Evolutionary conservation across 2,888 invertebrate species (phyloP).

Genomic region (Watsonalla cultraria): DNA sequence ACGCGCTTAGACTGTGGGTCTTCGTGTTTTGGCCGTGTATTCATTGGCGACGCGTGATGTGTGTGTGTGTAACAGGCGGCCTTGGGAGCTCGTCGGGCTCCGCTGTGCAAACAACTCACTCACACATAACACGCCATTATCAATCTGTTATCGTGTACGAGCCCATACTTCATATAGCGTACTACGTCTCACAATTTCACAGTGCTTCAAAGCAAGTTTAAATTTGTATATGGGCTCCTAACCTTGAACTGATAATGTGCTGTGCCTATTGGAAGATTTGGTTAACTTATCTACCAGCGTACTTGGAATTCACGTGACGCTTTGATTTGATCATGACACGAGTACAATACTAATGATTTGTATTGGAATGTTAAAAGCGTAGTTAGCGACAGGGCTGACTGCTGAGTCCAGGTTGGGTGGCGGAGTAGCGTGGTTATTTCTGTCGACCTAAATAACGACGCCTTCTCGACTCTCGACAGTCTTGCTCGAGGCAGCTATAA

Average conservation of each 20-base stretch:
- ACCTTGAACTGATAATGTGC: constrained; percentile 32
- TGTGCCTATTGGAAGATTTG: constrained; percentile 1
- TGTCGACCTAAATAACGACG: constrained; percentile 73
- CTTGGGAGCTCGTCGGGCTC: constrained; percentile 49
- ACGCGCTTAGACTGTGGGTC: constrained; percentile 25
- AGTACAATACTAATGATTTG: neutral
- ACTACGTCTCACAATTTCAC: constrained; percentile 22
- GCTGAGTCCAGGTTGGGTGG: constrained; percentile 40
- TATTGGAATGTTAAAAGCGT: neutral
- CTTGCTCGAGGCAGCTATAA: constrained; percentile 33
- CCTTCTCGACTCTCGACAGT: constrained; percentile 33
- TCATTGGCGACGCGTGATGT: constrained; percentile 52
- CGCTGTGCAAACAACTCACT: constrained; percentile 46
- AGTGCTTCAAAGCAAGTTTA: constrained; percentile 23
- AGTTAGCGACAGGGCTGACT: constrained; percentile 11
- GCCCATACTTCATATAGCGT: constrained; percentile 24
- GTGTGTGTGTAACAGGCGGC: constrained; percentile 70
- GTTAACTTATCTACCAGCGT: neutral
- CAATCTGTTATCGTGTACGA: constrained; percentile 48
- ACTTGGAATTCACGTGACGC: neutral
- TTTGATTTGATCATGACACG: neutral
- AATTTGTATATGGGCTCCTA: constrained; percentile 10
- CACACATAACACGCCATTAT: constrained; percentile 50
- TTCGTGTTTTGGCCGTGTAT: constrained; percentile 39
- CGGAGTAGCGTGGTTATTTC: constrained; percentile 61